These are phyloP conservation scores for Oreotragus oreotragus DNA, from an alignment of 2,113 vertebrate genomes.

Conservation along the genomic window DNA sequence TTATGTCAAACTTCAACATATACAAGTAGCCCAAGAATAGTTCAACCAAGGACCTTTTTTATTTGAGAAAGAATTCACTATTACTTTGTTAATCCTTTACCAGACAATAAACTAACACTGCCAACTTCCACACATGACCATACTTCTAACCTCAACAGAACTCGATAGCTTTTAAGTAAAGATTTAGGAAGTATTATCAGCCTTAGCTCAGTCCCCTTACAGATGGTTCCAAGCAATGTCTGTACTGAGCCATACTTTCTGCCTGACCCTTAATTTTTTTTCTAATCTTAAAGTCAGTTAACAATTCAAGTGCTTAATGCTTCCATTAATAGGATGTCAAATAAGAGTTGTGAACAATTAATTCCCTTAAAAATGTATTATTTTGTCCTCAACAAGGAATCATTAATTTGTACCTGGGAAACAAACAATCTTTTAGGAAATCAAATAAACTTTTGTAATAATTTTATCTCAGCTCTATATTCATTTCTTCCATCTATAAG, in stretches of 20 bases:
- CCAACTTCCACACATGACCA: too few species aligned
- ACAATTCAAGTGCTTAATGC: background rate
- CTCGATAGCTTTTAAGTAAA: background rate
- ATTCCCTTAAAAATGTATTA: slow-evolving; percentile 6
- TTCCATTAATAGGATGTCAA: background rate
- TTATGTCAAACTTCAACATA: background rate
- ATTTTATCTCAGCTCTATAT: slow-evolving; percentile 18
- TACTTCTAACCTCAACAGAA: background rate
- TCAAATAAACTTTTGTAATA: slow-evolving; percentile 15
- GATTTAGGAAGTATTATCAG: background rate
- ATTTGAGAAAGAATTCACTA: background rate
- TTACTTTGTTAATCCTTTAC: background rate
- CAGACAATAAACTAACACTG: background rate
- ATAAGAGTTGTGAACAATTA: background rate
- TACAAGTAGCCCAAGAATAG: background rate
- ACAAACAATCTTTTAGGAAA: background rate
- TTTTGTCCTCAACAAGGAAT: background rate
- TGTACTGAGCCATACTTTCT: background rate
- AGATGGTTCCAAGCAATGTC: background rate
- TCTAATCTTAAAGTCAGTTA: background rate
- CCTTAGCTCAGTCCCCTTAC: background rate
- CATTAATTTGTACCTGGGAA: background rate
- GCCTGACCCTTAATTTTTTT: background rate
- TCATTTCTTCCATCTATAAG: background rate
- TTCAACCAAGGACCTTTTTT: background rate